Percentiles rank a stretch among this genome's conserved stretches.
These are phyloP conservation scores for Hydrotaea diabolus DNA, from an alignment of 2,888 invertebrate genomes.

Conservation along the genomic window DNA sequence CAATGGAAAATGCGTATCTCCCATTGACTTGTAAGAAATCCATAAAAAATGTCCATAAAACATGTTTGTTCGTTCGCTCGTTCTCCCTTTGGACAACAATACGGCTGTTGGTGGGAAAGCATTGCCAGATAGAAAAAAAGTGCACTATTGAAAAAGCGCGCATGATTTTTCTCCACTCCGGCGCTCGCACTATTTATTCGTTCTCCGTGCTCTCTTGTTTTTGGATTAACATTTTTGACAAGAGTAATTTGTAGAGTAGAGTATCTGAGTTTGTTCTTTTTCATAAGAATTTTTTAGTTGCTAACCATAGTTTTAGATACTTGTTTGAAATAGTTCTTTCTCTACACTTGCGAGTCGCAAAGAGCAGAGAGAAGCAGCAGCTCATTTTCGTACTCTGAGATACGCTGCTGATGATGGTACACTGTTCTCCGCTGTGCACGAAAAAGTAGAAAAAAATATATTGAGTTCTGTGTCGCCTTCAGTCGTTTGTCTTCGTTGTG, in stretches of 20 bases:
- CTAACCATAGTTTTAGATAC: slow-evolving; percentile 63
- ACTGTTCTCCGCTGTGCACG: slow-evolving; percentile 34
- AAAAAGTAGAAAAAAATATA: slow-evolving; percentile 48
- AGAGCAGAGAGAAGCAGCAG: slow-evolving; percentile 27
- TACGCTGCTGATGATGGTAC: not conserved
- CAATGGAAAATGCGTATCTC: slow-evolving; percentile 32
- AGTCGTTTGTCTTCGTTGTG: slow-evolving; percentile 76
- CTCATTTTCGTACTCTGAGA: not conserved
- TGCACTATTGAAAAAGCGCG: slow-evolving; percentile 41
- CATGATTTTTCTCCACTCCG: slow-evolving; percentile 39
- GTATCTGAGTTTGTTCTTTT: slow-evolving; percentile 31
- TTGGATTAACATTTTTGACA: not conserved
- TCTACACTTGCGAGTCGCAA: slow-evolving; percentile 36
- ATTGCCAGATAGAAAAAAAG: slow-evolving; percentile 49
- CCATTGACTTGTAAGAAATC: slow-evolving; percentile 24
- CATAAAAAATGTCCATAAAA: slow-evolving; percentile 22
- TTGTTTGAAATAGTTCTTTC: slow-evolving; percentile 55
- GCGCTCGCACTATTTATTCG: not conserved
- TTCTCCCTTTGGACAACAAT: not conserved
- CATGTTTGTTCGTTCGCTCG: not conserved
- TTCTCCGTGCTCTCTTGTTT: not conserved
- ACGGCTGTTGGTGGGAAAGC: not conserved
- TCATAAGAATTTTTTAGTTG: slow-evolving; percentile 52
- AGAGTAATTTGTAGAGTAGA: slow-evolving; percentile 26
- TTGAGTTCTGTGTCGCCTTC: slow-evolving; percentile 73